These are phyloP conservation scores for Meloidogyne exigua DNA, from an alignment of 1,140 invertebrate genomes.

Conservation along the genomic window DNA sequence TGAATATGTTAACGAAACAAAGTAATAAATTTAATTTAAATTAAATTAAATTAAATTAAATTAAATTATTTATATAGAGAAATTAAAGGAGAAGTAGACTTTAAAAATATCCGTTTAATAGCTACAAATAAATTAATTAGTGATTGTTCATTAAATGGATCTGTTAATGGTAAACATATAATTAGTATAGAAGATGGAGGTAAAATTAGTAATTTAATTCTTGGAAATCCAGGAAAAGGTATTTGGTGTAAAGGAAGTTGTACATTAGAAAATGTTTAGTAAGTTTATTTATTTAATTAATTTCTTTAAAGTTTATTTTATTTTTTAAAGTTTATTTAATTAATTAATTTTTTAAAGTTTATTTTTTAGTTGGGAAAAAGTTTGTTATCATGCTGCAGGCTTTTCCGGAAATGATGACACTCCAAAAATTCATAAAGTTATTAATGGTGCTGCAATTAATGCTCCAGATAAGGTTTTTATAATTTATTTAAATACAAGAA, in stretches of 20 bases:
- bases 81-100: neutral
- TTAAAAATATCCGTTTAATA: neutral
- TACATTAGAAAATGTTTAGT: slow-evolving; percentile 16
- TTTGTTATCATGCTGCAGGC: slow-evolving; percentile 12
- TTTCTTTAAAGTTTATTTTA: too few species aligned
- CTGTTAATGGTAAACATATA: neutral
- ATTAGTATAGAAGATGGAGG: slow-evolving; percentile 10
- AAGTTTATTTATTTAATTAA: neutral
- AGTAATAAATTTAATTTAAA: too few species aligned
- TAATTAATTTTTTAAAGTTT: neutral
- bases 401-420: neutral
- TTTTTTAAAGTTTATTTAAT: neutral
- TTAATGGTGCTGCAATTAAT: neutral
- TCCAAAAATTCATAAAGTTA: neutral
- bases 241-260: slow-evolving; percentile 22
- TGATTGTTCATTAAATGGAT: neutral
- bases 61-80: too few species aligned
- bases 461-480: slow-evolving; percentile 5
- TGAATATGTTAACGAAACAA: too few species aligned
- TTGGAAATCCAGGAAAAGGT: slow-evolving; percentile 8
- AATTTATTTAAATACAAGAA: too few species aligned
- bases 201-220: slow-evolving; percentile 13
- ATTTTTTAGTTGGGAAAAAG: neutral
- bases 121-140: neutral
- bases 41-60: too few species aligned